Evolutionary conservation across 2,888 invertebrate species (phyloP).

Genomic region (Acleris holmiana): DNA sequence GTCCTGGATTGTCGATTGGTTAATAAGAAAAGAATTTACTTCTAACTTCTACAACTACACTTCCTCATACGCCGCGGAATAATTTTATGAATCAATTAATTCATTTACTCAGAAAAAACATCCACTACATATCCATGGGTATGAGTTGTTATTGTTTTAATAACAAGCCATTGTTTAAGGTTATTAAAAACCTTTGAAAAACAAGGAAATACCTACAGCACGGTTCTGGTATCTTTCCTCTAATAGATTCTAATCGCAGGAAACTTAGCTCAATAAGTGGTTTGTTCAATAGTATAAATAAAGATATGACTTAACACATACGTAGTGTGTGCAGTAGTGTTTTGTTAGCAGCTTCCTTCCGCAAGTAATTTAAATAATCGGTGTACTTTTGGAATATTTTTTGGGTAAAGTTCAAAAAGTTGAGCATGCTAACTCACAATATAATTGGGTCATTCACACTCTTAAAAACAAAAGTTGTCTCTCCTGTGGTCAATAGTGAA

Average conservation of each 20-base stretch:
- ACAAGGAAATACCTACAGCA: conserved; percentile 56
- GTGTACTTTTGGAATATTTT: no score
- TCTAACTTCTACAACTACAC: background rate
- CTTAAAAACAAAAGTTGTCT: no score
- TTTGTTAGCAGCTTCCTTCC: no score
- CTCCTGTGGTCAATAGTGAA: no score
- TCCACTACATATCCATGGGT: conserved; percentile 29
- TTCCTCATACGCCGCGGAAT: conserved; percentile 17
- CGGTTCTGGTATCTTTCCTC: conserved; percentile 36
- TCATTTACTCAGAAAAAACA: conserved; percentile 24
- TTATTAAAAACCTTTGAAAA: conserved; percentile 53
- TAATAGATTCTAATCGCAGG: conserved; percentile 29
- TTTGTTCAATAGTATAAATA: background rate
- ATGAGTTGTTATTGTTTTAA: conserved; percentile 53
- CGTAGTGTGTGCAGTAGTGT: no score
- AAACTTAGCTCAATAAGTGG: conserved; percentile 14
- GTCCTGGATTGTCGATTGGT: background rate
- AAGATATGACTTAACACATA: background rate
- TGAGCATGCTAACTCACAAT: no score
- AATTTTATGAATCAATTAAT: conserved; percentile 27
- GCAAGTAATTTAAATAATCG: no score
- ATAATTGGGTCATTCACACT: no score
- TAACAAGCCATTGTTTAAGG: conserved; percentile 63
- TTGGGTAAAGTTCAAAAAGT: no score
- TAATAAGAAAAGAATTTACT: background rate